These are phyloP conservation scores for Polylopha cassiicola DNA, from an alignment of 2,888 invertebrate species.

Conservation along the genomic window DNA sequence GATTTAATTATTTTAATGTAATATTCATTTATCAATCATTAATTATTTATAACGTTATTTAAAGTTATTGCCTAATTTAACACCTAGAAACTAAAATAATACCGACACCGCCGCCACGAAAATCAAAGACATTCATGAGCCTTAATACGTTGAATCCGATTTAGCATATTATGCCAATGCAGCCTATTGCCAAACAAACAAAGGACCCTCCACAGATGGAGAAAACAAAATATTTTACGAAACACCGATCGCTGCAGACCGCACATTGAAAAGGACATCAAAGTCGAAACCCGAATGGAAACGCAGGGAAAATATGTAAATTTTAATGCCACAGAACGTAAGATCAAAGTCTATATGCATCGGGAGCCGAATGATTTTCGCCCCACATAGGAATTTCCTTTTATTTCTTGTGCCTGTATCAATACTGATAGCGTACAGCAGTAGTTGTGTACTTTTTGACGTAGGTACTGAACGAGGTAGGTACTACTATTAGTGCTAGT, in stretches of 20 bases:
- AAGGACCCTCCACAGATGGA: constrained; percentile 28
- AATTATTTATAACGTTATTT: too few species aligned
- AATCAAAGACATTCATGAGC: constrained; percentile 16
- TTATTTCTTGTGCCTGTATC: constrained; percentile 37
- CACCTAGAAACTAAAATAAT: too few species aligned
- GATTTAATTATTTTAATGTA: too few species aligned
- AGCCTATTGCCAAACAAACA: constrained; percentile 25
- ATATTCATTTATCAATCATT: too few species aligned
- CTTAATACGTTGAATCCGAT: constrained; percentile 9
- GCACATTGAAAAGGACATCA: constrained; percentile 62
- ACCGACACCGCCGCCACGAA: too few species aligned
- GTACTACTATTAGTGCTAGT: too few species aligned
- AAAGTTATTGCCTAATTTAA: too few species aligned
- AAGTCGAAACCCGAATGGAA: constrained; percentile 61
- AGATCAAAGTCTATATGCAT: constrained; percentile 62
- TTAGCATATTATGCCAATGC: constrained; percentile 20
- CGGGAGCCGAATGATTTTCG: constrained; percentile 43
- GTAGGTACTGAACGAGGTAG: too few species aligned
- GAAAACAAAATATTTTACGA: constrained; percentile 22
- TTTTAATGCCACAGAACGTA: constrained; percentile 57
- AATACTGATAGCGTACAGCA: constrained; percentile 29
- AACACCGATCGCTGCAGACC: constrained; percentile 38
- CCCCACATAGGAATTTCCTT: constrained; percentile 34
- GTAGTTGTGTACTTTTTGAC: constrained; percentile 35
- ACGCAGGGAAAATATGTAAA: constrained; percentile 67